phyloP scores from a whole-genome alignment of 2,888 invertebrate genomes.

The Drosophila testacea region DNA sequence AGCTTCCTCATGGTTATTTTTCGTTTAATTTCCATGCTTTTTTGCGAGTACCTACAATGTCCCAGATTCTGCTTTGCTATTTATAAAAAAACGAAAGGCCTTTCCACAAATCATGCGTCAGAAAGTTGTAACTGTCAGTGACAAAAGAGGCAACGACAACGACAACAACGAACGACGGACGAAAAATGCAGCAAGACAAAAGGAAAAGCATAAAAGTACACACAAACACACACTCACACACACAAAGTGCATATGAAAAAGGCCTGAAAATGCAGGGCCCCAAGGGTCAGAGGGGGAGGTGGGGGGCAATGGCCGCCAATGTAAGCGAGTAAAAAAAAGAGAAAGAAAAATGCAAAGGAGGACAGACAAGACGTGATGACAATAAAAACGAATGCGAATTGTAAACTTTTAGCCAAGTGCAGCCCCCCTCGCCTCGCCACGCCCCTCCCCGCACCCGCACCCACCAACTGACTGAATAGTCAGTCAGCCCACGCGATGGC shows the following conservation, averaged over 20 bases:
- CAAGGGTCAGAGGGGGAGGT: slow-evolving; percentile 1
- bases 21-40: slow-evolving; percentile 30
- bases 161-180: slow-evolving; percentile 13
- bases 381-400: slow-evolving; percentile 78
- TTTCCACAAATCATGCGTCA: slow-evolving; percentile 80
- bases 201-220: slow-evolving; percentile 29
- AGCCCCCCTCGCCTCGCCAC: slow-evolving; percentile 2
- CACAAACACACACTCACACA: slow-evolving; percentile 15
- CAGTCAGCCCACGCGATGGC: slow-evolving; percentile 56
- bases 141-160: slow-evolving; percentile 44
- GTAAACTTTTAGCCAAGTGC: slow-evolving; percentile 76
- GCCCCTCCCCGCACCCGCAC: background rate
- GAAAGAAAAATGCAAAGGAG: slow-evolving; percentile 44
- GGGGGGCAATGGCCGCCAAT: slow-evolving; percentile 57
- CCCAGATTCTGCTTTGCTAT: slow-evolving; percentile 58
- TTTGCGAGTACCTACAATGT: slow-evolving; percentile 47
- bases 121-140: slow-evolving; percentile 76
- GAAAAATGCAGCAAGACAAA: slow-evolving; percentile 57
- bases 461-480: slow-evolving; percentile 2
- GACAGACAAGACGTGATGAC: slow-evolving; percentile 65
- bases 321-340: slow-evolving; percentile 26
- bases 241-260: slow-evolving; percentile 58
- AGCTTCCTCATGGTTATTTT: slow-evolving; percentile 30
- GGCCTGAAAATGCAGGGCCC: slow-evolving; percentile 36
- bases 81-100: slow-evolving; percentile 66